Evolutionary conservation across 23 tunicate genomes (phyloP), one percentile per base, ranked within the genome.

Genomic region (Phallusia fumigata): DNA sequence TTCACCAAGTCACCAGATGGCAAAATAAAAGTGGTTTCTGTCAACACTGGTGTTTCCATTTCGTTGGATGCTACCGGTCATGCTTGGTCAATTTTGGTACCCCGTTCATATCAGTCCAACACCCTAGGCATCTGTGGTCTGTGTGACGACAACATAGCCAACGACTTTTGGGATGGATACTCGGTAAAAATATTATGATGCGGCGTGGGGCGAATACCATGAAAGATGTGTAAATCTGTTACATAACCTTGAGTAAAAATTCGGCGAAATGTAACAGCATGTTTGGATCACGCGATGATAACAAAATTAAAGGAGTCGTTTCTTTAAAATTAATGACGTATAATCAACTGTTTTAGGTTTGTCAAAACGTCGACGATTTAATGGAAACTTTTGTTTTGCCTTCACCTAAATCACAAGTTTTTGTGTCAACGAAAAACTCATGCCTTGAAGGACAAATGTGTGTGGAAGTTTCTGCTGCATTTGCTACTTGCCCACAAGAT

Each of bases 51-150:
- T 19, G 82, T 94, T 6, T 22, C 64, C 0, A 75, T 82, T 11
- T 64, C 84, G 21, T 35, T 94, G 19, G 73, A 81, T 2, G 58
- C 76, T 16, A 85, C 50, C 31, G 98, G 98, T 5, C 84, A 83
- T 47, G 35, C 87, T 8, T 96, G 99, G 99, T 91, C 99, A 32
- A 90, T 88, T 15, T 51, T 47, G 13, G 93, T 88, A 28, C 93
- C 96, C 33, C 44, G 84, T 16, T 31, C 32, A 0, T 96, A 96
- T 76, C 36, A 83, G 64, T 85, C 86, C 30, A 74, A 82, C 30
- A 89, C 90, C 0, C 64, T 72, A 12, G 99, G 99, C 75, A 83
- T 92, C 10, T 97, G 99, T 79, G 99, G 99, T 24, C 36, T 81
- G 47, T 97, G 97, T 69, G 95, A 89, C 81, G 92, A 87, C 33